Conservation (phyloP, 2,797 vertebrate species). For the Paguma larvata region DNA sequence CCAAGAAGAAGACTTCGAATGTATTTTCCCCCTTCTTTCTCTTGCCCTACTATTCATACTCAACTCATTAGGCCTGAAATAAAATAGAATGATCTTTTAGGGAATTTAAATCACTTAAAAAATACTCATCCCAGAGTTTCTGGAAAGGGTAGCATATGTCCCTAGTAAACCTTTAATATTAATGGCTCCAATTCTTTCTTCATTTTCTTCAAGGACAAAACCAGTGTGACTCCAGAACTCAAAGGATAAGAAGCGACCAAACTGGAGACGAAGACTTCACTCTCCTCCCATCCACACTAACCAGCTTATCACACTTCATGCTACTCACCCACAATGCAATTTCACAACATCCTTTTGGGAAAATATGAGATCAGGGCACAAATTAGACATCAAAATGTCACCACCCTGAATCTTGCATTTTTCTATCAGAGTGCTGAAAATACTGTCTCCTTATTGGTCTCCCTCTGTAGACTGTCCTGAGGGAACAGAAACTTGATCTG, state of each 20-base stretch:
- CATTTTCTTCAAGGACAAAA: constrained; percentile 69
- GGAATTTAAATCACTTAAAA: constrained; percentile 64
- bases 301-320: neutral
- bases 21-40: neutral
- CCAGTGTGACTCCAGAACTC: neutral
- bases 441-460: neutral
- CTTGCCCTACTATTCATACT: constrained; percentile 46
- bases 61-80: constrained; percentile 55
- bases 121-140: constrained; percentile 24
- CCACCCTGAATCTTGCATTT: neutral
- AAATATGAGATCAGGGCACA: neutral
- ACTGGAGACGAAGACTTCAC: neutral
- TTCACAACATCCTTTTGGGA: neutral
- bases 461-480: neutral
- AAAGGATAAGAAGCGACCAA: neutral
- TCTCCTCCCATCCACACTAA: neutral
- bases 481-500: neutral
- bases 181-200: constrained; percentile 42
- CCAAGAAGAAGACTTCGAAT: neutral
- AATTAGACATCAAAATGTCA: neutral
- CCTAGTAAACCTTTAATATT: constrained; percentile 61
- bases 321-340: neutral
- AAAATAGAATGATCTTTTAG: constrained; percentile 65
- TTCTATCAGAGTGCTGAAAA: neutral
- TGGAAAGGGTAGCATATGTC: constrained; percentile 75